Base-by-base conservation (phyloP, 2,113 vertebrate species). In the Sminthopsis crassicaudata region DNA sequence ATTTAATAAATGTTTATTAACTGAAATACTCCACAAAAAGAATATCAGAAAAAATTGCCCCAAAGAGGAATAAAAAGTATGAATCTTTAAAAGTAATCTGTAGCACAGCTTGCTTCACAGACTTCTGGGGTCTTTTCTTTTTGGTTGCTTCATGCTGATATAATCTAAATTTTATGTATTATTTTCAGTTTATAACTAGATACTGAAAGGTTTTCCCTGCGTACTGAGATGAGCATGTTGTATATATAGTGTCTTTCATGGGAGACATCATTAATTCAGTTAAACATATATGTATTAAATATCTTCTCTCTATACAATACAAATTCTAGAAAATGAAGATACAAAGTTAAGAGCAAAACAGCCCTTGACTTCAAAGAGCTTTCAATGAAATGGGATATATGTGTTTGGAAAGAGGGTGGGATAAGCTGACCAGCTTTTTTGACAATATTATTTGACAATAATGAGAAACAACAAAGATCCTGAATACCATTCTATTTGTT, bases 191-290 rank as follows among this genome's bases (percentile, higher is more conserved):
- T 89, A 46, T n/a, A 48, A 42, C 90, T 92, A 94, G 90, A 48
- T 60, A 96, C 91, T 48, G 92, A 95, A 93, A 91, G 52, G 19
- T 48, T 55, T 52, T n/a, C 55, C 91, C 23, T 11, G 89, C 12
- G 94, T 30, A 91, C 95, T 94, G 92, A 94, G 12, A 93, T 67
- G 42, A 23, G 30, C 23, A 89, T 50, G 46, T 94, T 96, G 14
- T 27, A 76, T 3, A 48, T 30, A n/a, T 14, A 60, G 6, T 76
- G 11, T 19, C 36, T 76, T 76, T 0, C 14, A 19, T 76, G 67
- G 4, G 5, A n/a, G 36, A 76, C 36, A 76, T 67, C 57, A 36
- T 16, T 16, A 76, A 19, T n/a, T 76, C 1, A n/a, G 4, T n/a
- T n/a, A 4, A n/a, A n/a, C 67, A 76, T n/a, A 22, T 76, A 76